Conservation (phyloP, 2,888 invertebrate species). For the Nudaria mundana region DNA sequence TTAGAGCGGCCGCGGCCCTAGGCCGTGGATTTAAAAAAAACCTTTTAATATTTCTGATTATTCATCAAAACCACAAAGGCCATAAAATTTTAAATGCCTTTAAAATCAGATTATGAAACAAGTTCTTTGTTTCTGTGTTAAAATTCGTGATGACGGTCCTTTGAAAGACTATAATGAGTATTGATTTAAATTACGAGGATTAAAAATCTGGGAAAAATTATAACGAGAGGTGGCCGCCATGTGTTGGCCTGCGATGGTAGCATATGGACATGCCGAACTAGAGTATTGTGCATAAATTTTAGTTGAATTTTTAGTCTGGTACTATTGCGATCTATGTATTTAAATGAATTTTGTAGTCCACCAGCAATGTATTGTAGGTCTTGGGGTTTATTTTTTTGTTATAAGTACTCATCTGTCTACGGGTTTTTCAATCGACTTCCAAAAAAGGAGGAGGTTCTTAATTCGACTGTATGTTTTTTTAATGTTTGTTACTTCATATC, state of each 20-base stretch:
- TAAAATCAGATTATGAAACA: slow-evolving; percentile 77
- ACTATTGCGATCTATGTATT: no score
- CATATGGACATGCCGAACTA: slow-evolving; percentile 43
- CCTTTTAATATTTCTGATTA: slow-evolving; percentile 62
- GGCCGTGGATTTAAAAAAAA: no score
- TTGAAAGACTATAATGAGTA: slow-evolving; percentile 78
- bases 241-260: slow-evolving; percentile 40
- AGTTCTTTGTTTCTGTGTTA: slow-evolving; percentile 70
- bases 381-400: no score
- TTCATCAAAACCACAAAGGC: slow-evolving; percentile 62
- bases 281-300: neutral
- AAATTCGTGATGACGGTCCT: slow-evolving; percentile 73
- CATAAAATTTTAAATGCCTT: slow-evolving; percentile 74
- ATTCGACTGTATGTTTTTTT: no score
- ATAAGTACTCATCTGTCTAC: no score
- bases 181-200: slow-evolving; percentile 79
- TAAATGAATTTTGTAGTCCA: no score
- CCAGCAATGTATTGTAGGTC: no score
- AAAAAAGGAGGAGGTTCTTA: no score
- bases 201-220: slow-evolving; percentile 79
- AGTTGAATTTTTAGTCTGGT: neutral
- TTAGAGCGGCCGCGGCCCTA: no score
- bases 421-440: no score
- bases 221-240: slow-evolving; percentile 70
- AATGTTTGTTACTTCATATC: no score